Evolutionary conservation across 2,797 vertebrate species (phyloP).

Genomic region (Atherinosoma microstoma): DNA sequence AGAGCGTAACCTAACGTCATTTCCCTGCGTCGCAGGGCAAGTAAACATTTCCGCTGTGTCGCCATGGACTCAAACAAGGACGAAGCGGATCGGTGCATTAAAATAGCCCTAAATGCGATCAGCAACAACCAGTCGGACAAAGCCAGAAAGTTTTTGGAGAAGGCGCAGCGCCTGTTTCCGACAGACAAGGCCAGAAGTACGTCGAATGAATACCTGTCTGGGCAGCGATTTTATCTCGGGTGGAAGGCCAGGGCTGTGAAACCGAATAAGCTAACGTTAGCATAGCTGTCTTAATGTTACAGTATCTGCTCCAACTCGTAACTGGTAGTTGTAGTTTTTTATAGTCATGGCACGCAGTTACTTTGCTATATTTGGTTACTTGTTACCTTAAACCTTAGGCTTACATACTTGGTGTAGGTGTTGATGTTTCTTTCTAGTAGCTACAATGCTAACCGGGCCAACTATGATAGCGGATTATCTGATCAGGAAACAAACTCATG

Average conservation of each 20-base stretch:
- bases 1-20: conserved; percentile 52
- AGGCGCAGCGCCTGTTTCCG: conserved; percentile 92
- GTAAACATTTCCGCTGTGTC: conserved; percentile 87
- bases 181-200: conserved; percentile 89
- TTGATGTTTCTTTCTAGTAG: background rate
- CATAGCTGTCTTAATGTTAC: conserved; percentile 43
- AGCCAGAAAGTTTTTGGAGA: conserved; percentile 93
- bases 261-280: conserved; percentile 70
- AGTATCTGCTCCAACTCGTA: conserved; percentile 13
- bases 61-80: conserved; percentile 99
- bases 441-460: conserved; percentile 40
- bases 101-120: conserved; percentile 88
- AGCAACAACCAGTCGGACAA: conserved; percentile 87
- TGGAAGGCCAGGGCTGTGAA: conserved; percentile 52
- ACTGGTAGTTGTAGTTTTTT: conserved; percentile 65
- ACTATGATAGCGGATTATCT: conserved; percentile 8
- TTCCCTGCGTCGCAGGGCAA: conserved; percentile 68
- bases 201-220: conserved; percentile 59
- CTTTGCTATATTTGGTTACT: background rate
- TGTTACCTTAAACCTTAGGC: background rate
- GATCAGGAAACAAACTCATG: background rate
- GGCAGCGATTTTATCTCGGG: conserved; percentile 3
- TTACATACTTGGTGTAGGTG: background rate
- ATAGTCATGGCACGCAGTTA: background rate
- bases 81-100: conserved; percentile 95